phyloP scores from a whole-genome alignment of 2,113 vertebrate species.

The Anoplopoma fimbria region DNA sequence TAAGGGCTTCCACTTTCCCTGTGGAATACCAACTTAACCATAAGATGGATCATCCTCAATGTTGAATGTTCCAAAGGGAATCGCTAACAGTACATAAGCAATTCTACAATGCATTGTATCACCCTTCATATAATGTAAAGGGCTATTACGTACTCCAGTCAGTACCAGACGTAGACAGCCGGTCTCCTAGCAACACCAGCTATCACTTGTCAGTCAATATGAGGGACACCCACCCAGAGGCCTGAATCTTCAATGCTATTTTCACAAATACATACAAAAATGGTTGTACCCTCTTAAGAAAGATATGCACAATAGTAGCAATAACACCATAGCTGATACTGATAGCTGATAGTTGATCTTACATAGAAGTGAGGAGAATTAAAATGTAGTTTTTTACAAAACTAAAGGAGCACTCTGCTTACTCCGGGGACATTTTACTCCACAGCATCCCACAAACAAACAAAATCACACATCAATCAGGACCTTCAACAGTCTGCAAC shows the following conservation, averaged over 20 bases:
- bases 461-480: conserved; percentile 8
- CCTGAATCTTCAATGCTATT: background rate
- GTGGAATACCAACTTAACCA: background rate
- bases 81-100: too few relatives aligned
- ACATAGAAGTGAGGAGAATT: background rate
- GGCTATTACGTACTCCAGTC: background rate
- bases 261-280: background rate
- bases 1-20: background rate
- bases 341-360: background rate
- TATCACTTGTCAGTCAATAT: background rate
- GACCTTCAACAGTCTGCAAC: conserved; percentile 31
- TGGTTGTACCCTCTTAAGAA: background rate
- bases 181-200: background rate
- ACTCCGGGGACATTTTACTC: background rate
- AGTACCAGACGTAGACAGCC: background rate
- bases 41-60: background rate
- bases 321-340: background rate
- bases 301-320: background rate
- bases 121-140: too few relatives aligned
- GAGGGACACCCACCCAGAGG: background rate
- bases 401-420: background rate
- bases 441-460: background rate
- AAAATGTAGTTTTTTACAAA: background rate
- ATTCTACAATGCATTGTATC: background rate
- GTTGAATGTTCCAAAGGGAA: background rate